Percentiles rank a stretch among this genome's conserved stretches.
These are phyloP conservation scores for Cristatella mucedo DNA, from an alignment of 2,888 invertebrate genomes.

Conservation along the genomic window DNA sequence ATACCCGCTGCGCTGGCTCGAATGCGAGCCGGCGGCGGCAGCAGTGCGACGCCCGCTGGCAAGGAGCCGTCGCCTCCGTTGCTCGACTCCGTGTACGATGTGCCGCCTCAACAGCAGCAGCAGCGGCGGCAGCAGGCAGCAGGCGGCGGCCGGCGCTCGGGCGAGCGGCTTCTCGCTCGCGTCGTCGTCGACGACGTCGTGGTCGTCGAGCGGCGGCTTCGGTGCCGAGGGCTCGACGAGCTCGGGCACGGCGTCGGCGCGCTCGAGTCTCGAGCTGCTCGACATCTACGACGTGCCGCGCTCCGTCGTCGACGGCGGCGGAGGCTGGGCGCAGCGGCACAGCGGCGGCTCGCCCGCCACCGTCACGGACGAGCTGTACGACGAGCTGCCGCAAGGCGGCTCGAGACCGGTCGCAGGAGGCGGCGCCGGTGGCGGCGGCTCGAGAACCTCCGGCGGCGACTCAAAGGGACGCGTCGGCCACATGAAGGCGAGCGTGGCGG, in stretches of 20 bases:
- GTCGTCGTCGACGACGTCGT: too few relatives aligned
- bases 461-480: constrained; percentile 10
- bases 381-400: too few relatives aligned
- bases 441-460: too few relatives aligned
- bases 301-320: too few relatives aligned
- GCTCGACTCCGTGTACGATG: constrained; percentile 14
- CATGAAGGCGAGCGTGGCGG: constrained; percentile 13
- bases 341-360: too few relatives aligned
- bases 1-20: constrained; percentile 3
- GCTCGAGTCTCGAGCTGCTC: constrained; percentile 39
- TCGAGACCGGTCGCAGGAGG: constrained; percentile 13
- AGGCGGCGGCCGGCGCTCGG: not conserved
- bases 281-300: constrained; percentile 30
- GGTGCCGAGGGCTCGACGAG: too few relatives aligned
- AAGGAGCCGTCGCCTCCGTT: too few relatives aligned
- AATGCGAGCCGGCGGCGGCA: not conserved
- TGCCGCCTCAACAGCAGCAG: constrained; percentile 13
- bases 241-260: constrained; percentile 45
- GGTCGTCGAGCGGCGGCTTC: too few relatives aligned
- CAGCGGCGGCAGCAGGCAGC: constrained; percentile 9
- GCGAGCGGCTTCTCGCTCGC: too few relatives aligned
- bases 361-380: too few relatives aligned
- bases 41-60: not conserved
- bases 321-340: too few relatives aligned
- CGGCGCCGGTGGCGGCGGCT: constrained; percentile 10